A percentile compares a stretch with the other conserved stretches of the same genome.
Conservation (phyloP, 2,888 invertebrate species). For the Perizoma flavofasciatum region DNA sequence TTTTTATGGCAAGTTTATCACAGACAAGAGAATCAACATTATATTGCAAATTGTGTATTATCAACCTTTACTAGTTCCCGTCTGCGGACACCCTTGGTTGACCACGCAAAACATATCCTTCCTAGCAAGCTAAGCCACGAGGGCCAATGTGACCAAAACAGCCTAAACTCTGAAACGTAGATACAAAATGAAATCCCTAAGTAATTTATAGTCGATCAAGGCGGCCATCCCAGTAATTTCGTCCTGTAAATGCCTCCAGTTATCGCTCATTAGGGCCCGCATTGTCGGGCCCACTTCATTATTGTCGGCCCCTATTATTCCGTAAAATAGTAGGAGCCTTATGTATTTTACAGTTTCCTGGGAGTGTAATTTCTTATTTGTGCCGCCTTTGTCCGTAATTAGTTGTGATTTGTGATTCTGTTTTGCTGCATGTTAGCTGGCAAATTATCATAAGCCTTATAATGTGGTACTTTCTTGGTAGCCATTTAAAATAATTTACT, state of each 20-base stretch:
- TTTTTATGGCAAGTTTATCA: too few relatives aligned
- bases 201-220: conserved; percentile 44
- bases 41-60: too few relatives aligned
- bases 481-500: too few relatives aligned
- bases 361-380: conserved; percentile 37
- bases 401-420: conserved; percentile 36
- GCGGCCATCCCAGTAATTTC: conserved; percentile 48
- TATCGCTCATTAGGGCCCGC: conserved; percentile 54
- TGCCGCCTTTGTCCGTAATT: conserved; percentile 31
- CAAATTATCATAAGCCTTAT: background rate
- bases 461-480: too few relatives aligned
- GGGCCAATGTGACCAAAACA: too few relatives aligned
- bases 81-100: too few relatives aligned
- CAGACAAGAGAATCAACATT: too few relatives aligned
- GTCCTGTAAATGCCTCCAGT: conserved; percentile 43
- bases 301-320: conserved; percentile 41
- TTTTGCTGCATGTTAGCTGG: conserved; percentile 6
- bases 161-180: background rate
- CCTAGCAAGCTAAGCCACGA: too few relatives aligned
- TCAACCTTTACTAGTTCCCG: too few relatives aligned
- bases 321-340: conserved; percentile 33
- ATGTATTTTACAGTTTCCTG: conserved; percentile 37
- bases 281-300: conserved; percentile 51
- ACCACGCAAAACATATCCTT: too few relatives aligned
- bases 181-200: conserved; percentile 42